phyloP scores from a whole-genome alignment of 53 echinoderm and acorn worm genomes.

The Crossaster papposus region DNA sequence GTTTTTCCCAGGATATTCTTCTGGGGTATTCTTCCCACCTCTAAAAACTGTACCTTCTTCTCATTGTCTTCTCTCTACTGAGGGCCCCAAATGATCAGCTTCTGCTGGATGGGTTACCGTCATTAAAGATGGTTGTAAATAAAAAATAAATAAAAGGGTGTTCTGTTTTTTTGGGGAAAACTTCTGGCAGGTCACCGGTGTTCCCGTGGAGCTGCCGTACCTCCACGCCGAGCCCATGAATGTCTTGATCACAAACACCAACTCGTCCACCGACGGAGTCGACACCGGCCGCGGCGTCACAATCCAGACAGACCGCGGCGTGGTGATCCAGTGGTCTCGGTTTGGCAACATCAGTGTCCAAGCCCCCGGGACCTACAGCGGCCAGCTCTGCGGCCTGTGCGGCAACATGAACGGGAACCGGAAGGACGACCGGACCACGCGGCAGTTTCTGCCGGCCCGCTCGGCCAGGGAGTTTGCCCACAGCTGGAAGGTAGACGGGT shows the following conservation, averaged over 20 bases:
- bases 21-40: too few species aligned
- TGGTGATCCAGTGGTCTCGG: conserved; percentile 66
- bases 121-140: too few species aligned
- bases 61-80: too few species aligned
- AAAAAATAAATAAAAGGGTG: neutral
- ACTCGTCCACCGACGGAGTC: neutral
- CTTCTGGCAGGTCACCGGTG: conserved; percentile 42
- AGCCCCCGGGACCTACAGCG: conserved; percentile 29
- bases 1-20: too few species aligned
- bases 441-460: conserved; percentile 66
- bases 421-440: conserved; percentile 71
- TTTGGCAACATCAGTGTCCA: conserved; percentile 29
- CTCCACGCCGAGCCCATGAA: conserved; percentile 62
- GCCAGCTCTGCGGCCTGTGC: conserved; percentile 68
- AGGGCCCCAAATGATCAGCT: too few species aligned
- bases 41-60: too few species aligned
- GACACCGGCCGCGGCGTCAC: conserved; percentile 12
- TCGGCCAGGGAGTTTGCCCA: conserved; percentile 67
- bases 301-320: conserved; percentile 65
- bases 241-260: conserved; percentile 45
- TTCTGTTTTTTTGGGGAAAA: neutral
- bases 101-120: too few species aligned
- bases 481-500: conserved; percentile 85
- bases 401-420: conserved; percentile 78
- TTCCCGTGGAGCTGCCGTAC: conserved; percentile 68